Evolutionary conservation across 2,888 invertebrate species (phyloP).

Genomic region (Dynastes grantii): DNA sequence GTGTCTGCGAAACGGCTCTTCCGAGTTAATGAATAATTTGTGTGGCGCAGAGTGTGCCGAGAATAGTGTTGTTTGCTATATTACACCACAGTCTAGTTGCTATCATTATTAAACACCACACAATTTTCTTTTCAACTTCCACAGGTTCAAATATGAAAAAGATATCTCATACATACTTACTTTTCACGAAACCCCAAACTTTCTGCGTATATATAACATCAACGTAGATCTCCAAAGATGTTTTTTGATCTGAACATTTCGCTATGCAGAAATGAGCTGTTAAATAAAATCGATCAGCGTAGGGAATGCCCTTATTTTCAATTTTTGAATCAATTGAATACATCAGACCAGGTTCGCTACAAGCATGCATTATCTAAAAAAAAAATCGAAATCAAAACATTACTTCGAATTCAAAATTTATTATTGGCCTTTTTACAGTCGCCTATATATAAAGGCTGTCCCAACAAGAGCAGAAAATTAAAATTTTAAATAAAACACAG

Average conservation of each 20-base stretch:
- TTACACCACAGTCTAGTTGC: no score
- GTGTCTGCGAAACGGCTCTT: no score
- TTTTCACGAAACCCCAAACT: conserved; percentile 38
- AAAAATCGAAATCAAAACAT: background rate
- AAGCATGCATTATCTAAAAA: conserved; percentile 14
- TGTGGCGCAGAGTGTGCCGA: no score
- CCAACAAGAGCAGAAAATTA: no score
- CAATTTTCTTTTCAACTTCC: no score
- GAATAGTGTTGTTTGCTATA: no score
- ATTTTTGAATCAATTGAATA: conserved; percentile 32
- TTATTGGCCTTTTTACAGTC: no score
- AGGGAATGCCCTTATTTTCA: conserved; percentile 34
- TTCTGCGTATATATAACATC: conserved; percentile 37
- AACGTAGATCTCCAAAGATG: conserved; percentile 23
- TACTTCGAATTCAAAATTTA: no score
- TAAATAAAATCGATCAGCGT: conserved; percentile 28
- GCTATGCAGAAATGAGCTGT: conserved; percentile 20
- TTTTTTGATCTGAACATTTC: conserved; percentile 33
- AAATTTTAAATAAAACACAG: no score
- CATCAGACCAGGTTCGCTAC: conserved; percentile 24
- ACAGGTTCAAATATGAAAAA: background rate
- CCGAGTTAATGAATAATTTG: no score
- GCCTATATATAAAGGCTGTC: no score
- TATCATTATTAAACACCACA: no score
- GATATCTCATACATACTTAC: conserved; percentile 16